These are phyloP conservation scores for Ennomos fuscantarius DNA, from an alignment of 2,888 invertebrate genomes.

Conservation along the genomic window DNA sequence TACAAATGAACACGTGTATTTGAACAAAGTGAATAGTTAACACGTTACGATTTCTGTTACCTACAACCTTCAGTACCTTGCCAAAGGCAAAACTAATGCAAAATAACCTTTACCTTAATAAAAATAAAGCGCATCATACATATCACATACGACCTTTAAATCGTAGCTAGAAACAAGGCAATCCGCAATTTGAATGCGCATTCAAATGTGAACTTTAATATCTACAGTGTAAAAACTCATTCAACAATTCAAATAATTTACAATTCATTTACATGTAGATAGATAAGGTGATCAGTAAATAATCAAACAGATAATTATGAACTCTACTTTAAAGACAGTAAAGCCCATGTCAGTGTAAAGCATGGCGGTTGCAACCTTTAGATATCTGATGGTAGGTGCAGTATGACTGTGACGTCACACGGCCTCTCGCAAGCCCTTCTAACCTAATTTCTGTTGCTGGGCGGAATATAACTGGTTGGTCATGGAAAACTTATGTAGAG, in stretches of 20 bases:
- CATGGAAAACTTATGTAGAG: conserved; percentile 1
- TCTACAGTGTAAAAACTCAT: not conserved
- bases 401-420: conserved; percentile 59
- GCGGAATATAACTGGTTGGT: conserved; percentile 55
- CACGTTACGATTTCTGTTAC: conserved; percentile 1
- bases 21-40: not conserved
- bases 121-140: conserved; percentile 13
- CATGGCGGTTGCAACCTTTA: conserved; percentile 7
- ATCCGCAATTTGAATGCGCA: conserved; percentile 32
- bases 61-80: conserved; percentile 19
- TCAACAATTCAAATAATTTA: not conserved
- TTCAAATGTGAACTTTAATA: conserved; percentile 46
- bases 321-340: not conserved
- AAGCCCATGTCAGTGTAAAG: not conserved
- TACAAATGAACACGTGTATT: not conserved
- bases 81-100: conserved; percentile 6
- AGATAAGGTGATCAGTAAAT: conserved; percentile 4
- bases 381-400: conserved; percentile 57
- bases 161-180: conserved; percentile 20
- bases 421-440: conserved; percentile 61
- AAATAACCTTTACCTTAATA: conserved; percentile 2
- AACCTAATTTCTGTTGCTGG: conserved; percentile 70
- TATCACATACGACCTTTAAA: conserved; percentile 44
- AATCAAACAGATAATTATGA: not conserved
- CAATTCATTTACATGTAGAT: conserved; percentile 1